A percentile compares a stretch with the other conserved stretches of the same genome.
Evolutionary conservation across 2,888 invertebrate species (phyloP).

Genomic region (Oscheius onirici): DNA sequence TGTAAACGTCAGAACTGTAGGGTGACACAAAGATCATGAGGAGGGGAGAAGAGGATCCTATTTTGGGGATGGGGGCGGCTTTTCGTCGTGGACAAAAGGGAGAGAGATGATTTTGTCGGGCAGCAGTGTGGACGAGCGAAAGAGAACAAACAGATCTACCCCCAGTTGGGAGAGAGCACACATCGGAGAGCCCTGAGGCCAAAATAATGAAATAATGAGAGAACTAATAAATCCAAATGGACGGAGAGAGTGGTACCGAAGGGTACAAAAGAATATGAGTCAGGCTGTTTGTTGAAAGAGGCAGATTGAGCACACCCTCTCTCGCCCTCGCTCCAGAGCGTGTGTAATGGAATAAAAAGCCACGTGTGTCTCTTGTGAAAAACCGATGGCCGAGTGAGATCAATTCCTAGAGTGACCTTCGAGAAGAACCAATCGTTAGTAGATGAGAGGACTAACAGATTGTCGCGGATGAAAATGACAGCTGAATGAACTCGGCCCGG

Average conservation of each 20-base stretch:
- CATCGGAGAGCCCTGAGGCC: constrained; percentile 3
- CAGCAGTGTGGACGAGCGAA: too few species aligned
- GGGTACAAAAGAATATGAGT: background rate
- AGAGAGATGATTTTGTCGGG: constrained; percentile 12
- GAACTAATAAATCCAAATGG: background rate
- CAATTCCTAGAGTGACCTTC: too few species aligned
- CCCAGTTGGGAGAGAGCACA: background rate
- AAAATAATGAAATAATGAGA: constrained; percentile 28
- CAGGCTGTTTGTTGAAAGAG: constrained; percentile 24
- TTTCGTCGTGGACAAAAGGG: background rate
- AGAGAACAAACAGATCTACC: constrained; percentile 21
- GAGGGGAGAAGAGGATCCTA: too few species aligned
- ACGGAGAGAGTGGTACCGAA: too few species aligned
- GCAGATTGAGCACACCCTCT: background rate
- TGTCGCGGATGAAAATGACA: too few species aligned
- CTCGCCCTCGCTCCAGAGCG: background rate
- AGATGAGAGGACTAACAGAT: too few species aligned
- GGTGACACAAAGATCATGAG: background rate
- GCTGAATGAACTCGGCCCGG: too few species aligned
- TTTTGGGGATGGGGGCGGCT: constrained; percentile 10
- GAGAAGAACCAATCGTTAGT: too few species aligned
- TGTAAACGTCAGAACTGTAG: background rate
- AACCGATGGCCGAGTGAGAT: too few species aligned
- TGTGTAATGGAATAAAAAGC: constrained; percentile 24
- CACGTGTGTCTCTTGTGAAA: constrained; percentile 16